These are phyloP conservation scores for Necrosyrtes monachus DNA, from an alignment of 2,797 vertebrate species.

Conservation along the genomic window DNA sequence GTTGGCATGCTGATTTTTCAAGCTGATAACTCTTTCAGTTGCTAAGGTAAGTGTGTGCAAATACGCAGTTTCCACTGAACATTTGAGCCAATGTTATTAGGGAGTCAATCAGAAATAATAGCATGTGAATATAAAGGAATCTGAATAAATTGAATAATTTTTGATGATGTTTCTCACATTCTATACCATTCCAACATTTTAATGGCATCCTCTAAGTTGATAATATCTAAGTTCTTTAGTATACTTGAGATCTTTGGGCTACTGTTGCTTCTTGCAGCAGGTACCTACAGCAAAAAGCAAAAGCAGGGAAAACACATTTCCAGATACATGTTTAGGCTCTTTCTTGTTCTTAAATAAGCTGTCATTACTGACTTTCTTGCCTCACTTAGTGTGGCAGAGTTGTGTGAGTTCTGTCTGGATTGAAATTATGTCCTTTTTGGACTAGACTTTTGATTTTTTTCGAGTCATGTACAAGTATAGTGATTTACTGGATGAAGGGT, in stretches of 20 bases:
- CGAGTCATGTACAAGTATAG: not conserved
- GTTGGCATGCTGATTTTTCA: conserved; percentile 7
- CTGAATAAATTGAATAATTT: not conserved
- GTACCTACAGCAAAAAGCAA: not conserved
- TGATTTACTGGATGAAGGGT: not conserved
- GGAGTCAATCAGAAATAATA: not conserved
- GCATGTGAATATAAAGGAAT: not conserved
- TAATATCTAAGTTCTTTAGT: not conserved
- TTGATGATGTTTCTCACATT: not conserved
- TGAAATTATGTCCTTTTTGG: not conserved
- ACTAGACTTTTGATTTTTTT: not conserved
- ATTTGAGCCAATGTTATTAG: not conserved
- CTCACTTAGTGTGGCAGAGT: not conserved
- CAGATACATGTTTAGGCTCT: not conserved
- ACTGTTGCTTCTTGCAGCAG: not conserved
- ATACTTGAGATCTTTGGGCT: not conserved
- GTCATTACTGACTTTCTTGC: not conserved
- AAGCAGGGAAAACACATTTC: not conserved
- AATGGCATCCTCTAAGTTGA: not conserved
- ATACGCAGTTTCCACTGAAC: not conserved
- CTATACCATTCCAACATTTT: not conserved
- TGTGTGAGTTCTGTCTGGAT: not conserved
- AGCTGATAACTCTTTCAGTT: not conserved
- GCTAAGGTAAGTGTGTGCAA: not conserved
- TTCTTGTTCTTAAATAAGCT: not conserved